Conservation (phyloP, 2,113 vertebrate genomes). For the Mobula hypostoma region DNA sequence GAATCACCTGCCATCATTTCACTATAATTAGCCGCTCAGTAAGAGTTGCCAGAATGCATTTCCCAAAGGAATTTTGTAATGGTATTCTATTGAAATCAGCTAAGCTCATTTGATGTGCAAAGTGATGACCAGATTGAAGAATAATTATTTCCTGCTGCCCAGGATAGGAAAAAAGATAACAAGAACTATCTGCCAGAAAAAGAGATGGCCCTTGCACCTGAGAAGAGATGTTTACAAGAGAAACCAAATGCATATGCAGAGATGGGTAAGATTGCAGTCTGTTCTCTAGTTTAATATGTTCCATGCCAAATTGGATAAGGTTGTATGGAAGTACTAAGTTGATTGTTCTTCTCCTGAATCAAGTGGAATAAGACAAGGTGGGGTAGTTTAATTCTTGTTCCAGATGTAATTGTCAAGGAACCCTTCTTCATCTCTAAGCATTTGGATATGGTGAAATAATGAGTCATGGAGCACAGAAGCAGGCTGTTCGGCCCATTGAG, state of each 20-base stretch:
- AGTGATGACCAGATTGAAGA: background rate
- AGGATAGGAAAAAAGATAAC: slow-evolving; percentile 69
- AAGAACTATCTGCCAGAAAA: slow-evolving; percentile 77
- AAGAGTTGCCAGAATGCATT: background rate
- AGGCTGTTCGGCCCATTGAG: too few relatives aligned
- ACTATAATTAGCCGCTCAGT: background rate
- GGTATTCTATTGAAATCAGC: background rate
- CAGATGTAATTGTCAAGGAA: background rate
- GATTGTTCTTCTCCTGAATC: background rate
- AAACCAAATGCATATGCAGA: slow-evolving; percentile 65
- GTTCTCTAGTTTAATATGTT: background rate
- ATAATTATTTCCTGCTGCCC: slow-evolving; percentile 41
- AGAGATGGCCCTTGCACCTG: slow-evolving; percentile 75
- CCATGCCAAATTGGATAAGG: too few relatives aligned
- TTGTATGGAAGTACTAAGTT: background rate
- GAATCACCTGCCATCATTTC: background rate
- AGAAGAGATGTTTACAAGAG: slow-evolving; percentile 74
- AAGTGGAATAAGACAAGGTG: background rate
- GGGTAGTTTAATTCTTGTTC: background rate
- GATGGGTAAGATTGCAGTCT: slow-evolving; percentile 58
- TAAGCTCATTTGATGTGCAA: background rate
- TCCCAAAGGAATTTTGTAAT: slow-evolving; percentile 16
- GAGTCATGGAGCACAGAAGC: too few relatives aligned
- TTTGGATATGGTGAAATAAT: background rate
- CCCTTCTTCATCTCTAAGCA: background rate